Evolutionary conservation across 1,140 invertebrate genomes (phyloP).

Genomic region (Holcopasites calliopsidis): DNA sequence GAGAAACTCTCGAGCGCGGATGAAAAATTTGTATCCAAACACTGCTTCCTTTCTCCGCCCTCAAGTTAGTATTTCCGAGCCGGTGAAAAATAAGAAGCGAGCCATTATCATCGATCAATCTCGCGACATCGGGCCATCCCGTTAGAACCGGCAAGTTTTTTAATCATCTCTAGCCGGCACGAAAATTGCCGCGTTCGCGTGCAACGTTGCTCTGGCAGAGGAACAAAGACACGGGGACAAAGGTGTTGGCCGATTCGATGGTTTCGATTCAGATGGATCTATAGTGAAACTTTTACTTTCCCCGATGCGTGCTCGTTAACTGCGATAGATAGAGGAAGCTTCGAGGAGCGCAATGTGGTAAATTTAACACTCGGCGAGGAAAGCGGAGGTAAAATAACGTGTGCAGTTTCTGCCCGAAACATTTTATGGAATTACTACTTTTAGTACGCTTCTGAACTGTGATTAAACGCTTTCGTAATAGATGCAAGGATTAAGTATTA

Average conservation of each 20-base stretch:
- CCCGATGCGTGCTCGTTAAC: slow-evolving; percentile 10
- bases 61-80: not conserved
- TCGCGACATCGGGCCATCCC: not conserved
- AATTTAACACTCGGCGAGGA: not conserved
- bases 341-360: not conserved
- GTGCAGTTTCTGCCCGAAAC: not conserved
- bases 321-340: not conserved
- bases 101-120: slow-evolving; percentile 26
- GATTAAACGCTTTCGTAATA: not conserved
- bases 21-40: slow-evolving; percentile 60
- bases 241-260: not conserved
- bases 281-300: not conserved
- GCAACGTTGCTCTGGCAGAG: not conserved
- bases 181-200: not conserved
- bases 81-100: slow-evolving; percentile 25
- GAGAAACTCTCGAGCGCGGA: slow-evolving; percentile 52
- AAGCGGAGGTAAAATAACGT: not conserved
- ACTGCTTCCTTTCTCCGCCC: slow-evolving; percentile 21
- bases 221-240: not conserved
- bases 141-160: slow-evolving; percentile 20
- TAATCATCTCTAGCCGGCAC: not conserved
- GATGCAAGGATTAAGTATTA: no score
- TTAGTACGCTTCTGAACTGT: not conserved
- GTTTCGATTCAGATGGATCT: not conserved
- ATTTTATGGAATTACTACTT: not conserved